Base-by-base conservation (phyloP, 2,797 vertebrate genomes). In the Potorous gilbertii region DNA sequence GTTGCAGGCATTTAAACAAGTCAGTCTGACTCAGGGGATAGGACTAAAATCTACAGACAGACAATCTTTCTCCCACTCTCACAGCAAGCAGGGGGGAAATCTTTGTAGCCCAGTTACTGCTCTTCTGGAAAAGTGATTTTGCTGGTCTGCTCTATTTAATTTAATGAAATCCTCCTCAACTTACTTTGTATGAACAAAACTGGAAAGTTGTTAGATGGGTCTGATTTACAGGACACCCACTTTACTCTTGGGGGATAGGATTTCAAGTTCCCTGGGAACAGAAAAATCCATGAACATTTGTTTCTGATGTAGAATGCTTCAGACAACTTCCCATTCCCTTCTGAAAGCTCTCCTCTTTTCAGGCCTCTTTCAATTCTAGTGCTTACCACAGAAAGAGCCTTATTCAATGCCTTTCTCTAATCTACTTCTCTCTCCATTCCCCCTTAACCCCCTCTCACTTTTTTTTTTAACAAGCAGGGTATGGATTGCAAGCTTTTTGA, bases 241-340 rank as follows among this genome's bases (percentile, higher is more conserved):
- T 24, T 93, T 31, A n/a, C 93, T 91, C 34, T 90, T 27, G 90
- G 87, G 90, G 62, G 46, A 54, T 21, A n/a, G 93, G 94, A 89
- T 95, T 16, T 50, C 52, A 6, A 92, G 16, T 46, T 89, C 89
- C 12, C 3, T 96, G 92, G 46, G 92, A 95, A 95, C 56, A 95
- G 9, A 12, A 12, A 89, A 87, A 27, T 74, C n/a, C 66, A 74
- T 74, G 66, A 74, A 74, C 81, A 31, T 14, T 92, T 91, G 16
- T 95, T 96, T 93, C 56, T 56, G 55, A 89, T 11, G 27, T 12
- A 50, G 46, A n/a, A 92, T 95, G 56, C 24, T 94, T 54, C 56
- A 24, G 50, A 81, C 0, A 40, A 9, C 29, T 24, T 93, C 87
- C 6, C 90, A 28, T 18, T 94, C 56, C 13, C 54, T 5, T 74